Base-by-base conservation (phyloP, 2,797 vertebrate species). In the Micropoecilia bifurca region DNA sequence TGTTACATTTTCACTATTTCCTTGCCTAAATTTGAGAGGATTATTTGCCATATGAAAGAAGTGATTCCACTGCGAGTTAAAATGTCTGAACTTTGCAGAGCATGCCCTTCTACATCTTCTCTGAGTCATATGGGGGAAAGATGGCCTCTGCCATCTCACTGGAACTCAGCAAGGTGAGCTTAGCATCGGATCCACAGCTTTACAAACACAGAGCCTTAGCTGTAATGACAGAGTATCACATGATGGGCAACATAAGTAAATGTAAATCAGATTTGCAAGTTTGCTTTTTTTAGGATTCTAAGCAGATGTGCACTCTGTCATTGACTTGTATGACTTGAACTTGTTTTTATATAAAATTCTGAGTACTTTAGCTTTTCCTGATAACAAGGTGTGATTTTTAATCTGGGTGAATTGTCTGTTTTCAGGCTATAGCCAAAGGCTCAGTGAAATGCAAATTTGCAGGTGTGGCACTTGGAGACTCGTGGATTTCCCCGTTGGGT, bases 401-500 rank as follows among this genome's bases (percentile, higher is more conserved):
- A 55, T 36, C 4, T 75, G 13, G 73, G 36, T 25, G 14, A 74
- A 22, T 53, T n/a, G 2, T 66, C 22, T n/a, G 1, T 84, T 0
- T 87, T 22, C 10, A 99, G 98, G 97, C 96, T 10, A 28, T 97
- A 71, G 83, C 95, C 79, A 79, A 93, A 74, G 96, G 96, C 5
- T 87, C 76, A 0, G 90, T 99, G 75, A 97, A 96, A 76, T 99
- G 98, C 90, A 97, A 95, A 84, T 98, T 99, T 91, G 95, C 92
- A n/a, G 98, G 98, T 0, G 96, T 97, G 74, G 98, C 97, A 2
- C 95, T 99, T 22, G 98, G 98, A 71, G 98, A 99, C 90, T 97
- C 98, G 0, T 99, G 98, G 98, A 99, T 99, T 91, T 99, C 98
- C 28, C 98, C 98, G 22, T 30, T 98, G 66, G 97, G 98, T 99